A percentile compares a stretch with the other conserved stretches of the same genome.
Evolutionary conservation across 2,888 invertebrate species (phyloP).

Genomic region (Clitarchus hookeri): DNA sequence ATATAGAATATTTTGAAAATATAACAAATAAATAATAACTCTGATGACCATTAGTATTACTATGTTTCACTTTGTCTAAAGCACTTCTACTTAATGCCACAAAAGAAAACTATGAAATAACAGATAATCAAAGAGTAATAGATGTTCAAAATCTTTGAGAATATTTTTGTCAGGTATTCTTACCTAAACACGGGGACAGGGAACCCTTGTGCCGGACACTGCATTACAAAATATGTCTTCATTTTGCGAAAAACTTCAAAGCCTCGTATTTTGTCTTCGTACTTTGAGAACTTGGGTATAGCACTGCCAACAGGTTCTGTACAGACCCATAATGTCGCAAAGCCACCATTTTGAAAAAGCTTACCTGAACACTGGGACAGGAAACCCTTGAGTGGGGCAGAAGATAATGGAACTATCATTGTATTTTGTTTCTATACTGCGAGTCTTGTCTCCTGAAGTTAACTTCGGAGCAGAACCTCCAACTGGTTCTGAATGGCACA

Average conservation of each 20-base stretch:
- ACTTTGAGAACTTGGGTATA: conserved; percentile 66
- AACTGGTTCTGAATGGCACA: conserved; percentile 67
- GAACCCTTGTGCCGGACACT: conserved; percentile 55
- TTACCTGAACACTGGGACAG: conserved; percentile 40
- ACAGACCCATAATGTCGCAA: not conserved
- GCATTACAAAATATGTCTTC: conserved; percentile 57
- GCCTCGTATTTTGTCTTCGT: conserved; percentile 3
- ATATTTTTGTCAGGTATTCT: not conserved
- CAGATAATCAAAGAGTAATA: too few relatives aligned
- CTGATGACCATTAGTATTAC: not conserved
- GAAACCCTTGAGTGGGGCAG: conserved; percentile 72
- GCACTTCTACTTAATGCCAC: not conserved
- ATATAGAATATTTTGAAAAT: conserved; percentile 17
- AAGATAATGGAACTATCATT: conserved; percentile 54
- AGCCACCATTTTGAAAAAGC: conserved; percentile 24
- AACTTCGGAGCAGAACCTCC: conserved; percentile 76
- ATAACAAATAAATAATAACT: not conserved
- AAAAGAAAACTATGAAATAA: not conserved
- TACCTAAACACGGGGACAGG: conserved; percentile 60
- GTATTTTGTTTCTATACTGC: conserved; percentile 42
- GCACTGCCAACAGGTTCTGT: conserved; percentile 78
- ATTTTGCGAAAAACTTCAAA: conserved; percentile 26
- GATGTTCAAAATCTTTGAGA: too few relatives aligned
- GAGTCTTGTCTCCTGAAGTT: conserved; percentile 49
- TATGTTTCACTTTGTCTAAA: not conserved